These are phyloP conservation scores for Parotocinclus haroldoi DNA, from an alignment of 2,797 vertebrate genomes.

Conservation along the genomic window DNA sequence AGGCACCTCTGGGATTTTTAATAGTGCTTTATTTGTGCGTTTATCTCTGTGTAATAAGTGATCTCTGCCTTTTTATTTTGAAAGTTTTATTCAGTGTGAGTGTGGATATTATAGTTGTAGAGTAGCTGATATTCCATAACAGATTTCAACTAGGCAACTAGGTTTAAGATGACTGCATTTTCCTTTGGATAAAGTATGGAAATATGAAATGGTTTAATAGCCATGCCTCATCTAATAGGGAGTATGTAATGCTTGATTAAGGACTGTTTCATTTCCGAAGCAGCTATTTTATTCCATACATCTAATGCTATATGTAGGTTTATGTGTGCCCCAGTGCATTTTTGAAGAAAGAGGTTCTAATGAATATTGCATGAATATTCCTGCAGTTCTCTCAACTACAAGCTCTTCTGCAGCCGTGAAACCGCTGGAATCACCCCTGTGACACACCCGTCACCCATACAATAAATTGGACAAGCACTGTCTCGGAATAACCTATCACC, in stretches of 20 bases:
- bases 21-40: slow-evolving; percentile 59
- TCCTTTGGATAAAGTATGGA: too few species aligned
- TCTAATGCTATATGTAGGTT: background rate
- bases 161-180: too few species aligned
- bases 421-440: slow-evolving; percentile 71
- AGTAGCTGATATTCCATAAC: too few species aligned
- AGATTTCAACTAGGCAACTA: too few species aligned
- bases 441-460: slow-evolving; percentile 65
- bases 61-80: slow-evolving; percentile 20
- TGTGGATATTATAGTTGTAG: background rate
- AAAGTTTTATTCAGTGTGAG: too few species aligned
- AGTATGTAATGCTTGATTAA: too few species aligned
- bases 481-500: slow-evolving; percentile 67
- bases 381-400: slow-evolving; percentile 60
- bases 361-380: slow-evolving; percentile 75
- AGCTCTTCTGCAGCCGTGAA: slow-evolving; percentile 61
- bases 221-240: too few species aligned
- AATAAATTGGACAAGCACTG: slow-evolving; percentile 75
- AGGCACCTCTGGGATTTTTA: slow-evolving; percentile 65
- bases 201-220: too few species aligned
- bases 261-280: background rate
- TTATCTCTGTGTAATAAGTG: slow-evolving; percentile 68
- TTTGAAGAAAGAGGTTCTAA: slow-evolving; percentile 68
- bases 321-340: slow-evolving; percentile 10
- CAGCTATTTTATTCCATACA: slow-evolving; percentile 9